Conservation (phyloP, 2,888 invertebrate species). For the Drosophila atroscutellata region DNA sequence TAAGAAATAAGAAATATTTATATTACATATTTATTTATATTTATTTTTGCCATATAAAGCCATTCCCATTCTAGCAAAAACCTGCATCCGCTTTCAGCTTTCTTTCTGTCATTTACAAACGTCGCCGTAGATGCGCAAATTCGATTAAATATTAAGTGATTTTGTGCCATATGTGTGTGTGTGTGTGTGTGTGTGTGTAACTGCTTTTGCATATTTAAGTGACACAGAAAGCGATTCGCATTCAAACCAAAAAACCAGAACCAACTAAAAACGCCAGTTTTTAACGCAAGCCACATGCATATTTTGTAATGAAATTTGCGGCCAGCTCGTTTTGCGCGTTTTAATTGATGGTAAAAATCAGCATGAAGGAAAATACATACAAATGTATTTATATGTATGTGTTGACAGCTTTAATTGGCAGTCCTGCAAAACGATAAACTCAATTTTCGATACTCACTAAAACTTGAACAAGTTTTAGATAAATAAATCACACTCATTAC, state of each 20-base stretch:
- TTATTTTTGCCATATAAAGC: neutral
- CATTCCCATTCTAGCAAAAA: neutral
- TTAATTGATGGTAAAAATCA: slow-evolving; percentile 76
- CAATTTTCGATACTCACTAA: slow-evolving; percentile 34
- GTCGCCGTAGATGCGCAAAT: slow-evolving; percentile 59
- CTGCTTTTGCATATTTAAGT: slow-evolving; percentile 73
- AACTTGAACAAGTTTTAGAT: slow-evolving; percentile 46
- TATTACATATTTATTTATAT: neutral
- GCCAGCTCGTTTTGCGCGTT: slow-evolving; percentile 65
- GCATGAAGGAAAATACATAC: slow-evolving; percentile 11
- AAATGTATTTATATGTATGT: neutral
- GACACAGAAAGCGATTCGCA: slow-evolving; percentile 58
- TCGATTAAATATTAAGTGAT: slow-evolving; percentile 76
- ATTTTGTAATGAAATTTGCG: slow-evolving; percentile 70
- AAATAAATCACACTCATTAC: slow-evolving; percentile 55
- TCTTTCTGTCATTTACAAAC: slow-evolving; percentile 12
- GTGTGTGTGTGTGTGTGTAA: slow-evolving; percentile 24
- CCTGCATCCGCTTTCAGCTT: slow-evolving; percentile 19
- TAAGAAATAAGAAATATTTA: neutral
- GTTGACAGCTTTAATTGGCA: slow-evolving; percentile 27
- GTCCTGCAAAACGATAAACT: slow-evolving; percentile 31
- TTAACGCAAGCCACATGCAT: slow-evolving; percentile 15
- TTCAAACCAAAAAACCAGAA: slow-evolving; percentile 29
- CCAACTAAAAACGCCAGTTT: slow-evolving; percentile 7
- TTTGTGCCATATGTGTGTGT: slow-evolving; percentile 43